Percentiles rank a stretch among this genome's conserved stretches.
Evolutionary conservation across 2,888 invertebrate species (phyloP).

Genomic region (Megastigmus dorsalis): DNA sequence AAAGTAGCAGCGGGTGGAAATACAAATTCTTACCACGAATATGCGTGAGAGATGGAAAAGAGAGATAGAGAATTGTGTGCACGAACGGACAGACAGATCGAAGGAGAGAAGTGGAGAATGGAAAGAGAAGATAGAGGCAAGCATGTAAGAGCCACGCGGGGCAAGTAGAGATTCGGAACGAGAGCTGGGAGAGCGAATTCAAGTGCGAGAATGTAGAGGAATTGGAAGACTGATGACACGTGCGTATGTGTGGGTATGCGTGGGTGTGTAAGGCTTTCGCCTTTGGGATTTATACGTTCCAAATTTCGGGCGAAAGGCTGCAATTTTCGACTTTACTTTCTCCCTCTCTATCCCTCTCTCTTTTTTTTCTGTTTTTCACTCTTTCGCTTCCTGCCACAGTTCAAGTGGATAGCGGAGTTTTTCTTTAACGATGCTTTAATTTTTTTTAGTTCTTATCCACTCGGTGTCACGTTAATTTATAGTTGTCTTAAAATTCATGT

Average conservation of each 20-base stretch:
- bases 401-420: no score
- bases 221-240: background rate
- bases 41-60: no score
- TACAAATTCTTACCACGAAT: no score
- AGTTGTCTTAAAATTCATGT: no score
- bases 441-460: no score
- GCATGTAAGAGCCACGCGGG: background rate
- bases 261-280: slow-evolving; percentile 22
- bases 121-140: background rate
- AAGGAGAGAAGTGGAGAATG: background rate
- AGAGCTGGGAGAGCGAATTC: slow-evolving; percentile 13
- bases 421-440: no score
- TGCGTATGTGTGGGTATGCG: background rate
- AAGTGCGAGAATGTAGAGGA: background rate
- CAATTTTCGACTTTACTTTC: slow-evolving; percentile 11
- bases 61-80: no score
- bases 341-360: background rate
- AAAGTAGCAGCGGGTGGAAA: no score
- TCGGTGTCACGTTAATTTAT: no score
- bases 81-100: background rate
- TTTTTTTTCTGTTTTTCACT: background rate
- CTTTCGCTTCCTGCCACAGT: background rate
- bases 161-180: slow-evolving; percentile 9
- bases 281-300: background rate
- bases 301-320: slow-evolving; percentile 14